Evolutionary conservation across 2,888 invertebrate genomes (phyloP), one percentile per base, ranked within the genome.

Genomic region (Aspidiotus rigidus): DNA sequence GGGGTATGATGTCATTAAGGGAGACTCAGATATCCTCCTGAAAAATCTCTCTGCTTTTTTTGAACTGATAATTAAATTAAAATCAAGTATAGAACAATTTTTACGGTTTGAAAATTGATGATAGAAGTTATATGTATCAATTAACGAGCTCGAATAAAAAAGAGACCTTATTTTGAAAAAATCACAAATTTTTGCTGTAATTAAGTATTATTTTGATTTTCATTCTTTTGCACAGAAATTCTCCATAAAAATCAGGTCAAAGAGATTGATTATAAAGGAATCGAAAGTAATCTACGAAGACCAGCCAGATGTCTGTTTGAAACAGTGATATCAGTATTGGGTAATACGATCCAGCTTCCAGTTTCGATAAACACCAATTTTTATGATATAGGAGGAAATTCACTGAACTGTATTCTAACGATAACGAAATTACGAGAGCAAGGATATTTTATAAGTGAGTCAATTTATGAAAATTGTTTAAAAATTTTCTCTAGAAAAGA

Each of bases 381-480:
- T 78, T 93, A 88, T 76, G 86, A 89, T 74, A 81, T 93, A 55
- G 93, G 93, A 1, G 93, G 93, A 11, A 91, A 92, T 76, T 92
- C 92, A 0, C 80, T 93, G 17, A 93, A 93, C 77, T 90, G 92
- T 0, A 87, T 93, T 70, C 87, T 84, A 73, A 90, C 90, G 0
- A 89, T 93, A 7, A 88, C 89, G 0, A 82, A 84, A 75, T 77
- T 93, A 62, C 81, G 86, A 60, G 89, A 91, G 69, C 84, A 85
- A 75, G 90, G 90, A 11, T 91, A 87, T 76, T 82, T 83, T 73
- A 88, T 93, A 73, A 85, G 90, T 83, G 77, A 80, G 81, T 76
- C n/a, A n/a, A n/a, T n/a, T n/a, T n/a, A n/a, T n/a, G n/a, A n/a
- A 71, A 57, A 41, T 0, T 39, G 60, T 55, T 57, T 55, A 42